These are phyloP conservation scores for Enteromius argenteus DNA, from an alignment of 2,797 vertebrate species.

Conservation along the genomic window DNA sequence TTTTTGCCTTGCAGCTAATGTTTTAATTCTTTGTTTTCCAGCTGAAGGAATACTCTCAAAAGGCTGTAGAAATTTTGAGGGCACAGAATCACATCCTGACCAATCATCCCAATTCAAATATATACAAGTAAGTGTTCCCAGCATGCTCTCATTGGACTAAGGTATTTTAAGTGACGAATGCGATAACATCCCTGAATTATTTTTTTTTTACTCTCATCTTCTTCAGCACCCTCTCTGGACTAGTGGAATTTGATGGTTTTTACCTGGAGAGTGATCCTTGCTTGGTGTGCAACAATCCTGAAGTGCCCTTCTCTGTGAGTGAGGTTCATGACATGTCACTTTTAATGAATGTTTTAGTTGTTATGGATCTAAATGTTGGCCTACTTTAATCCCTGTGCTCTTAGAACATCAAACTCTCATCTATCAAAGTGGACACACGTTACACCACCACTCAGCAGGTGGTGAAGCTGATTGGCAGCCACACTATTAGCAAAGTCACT, in stretches of 20 bases:
- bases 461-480: constrained; percentile 97
- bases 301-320: constrained; percentile 97
- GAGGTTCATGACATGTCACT: background rate
- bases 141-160: background rate
- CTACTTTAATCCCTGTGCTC: constrained; percentile 32
- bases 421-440: constrained; percentile 98
- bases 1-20: background rate
- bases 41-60: constrained; percentile 98
- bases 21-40: constrained; percentile 63
- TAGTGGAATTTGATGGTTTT: constrained; percentile 98
- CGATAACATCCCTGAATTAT: background rate
- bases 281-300: constrained; percentile 98
- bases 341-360: constrained; percentile 2
- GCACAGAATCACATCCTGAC: constrained; percentile 98
- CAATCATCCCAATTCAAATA: constrained; percentile 99
- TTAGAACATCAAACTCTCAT: constrained; percentile 98
- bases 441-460: constrained; percentile 99
- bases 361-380: background rate
- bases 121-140: constrained; percentile 89
- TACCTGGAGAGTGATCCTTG: constrained; percentile 98
- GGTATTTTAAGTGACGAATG: background rate
- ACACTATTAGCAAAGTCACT: constrained; percentile 98
- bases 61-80: constrained; percentile 95
- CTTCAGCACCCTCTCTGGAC: constrained; percentile 90
- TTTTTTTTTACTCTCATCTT: constrained; percentile 31